phyloP scores from a whole-genome alignment of 2,113 vertebrate genomes.

The Puffinus mauretanicus region DNA sequence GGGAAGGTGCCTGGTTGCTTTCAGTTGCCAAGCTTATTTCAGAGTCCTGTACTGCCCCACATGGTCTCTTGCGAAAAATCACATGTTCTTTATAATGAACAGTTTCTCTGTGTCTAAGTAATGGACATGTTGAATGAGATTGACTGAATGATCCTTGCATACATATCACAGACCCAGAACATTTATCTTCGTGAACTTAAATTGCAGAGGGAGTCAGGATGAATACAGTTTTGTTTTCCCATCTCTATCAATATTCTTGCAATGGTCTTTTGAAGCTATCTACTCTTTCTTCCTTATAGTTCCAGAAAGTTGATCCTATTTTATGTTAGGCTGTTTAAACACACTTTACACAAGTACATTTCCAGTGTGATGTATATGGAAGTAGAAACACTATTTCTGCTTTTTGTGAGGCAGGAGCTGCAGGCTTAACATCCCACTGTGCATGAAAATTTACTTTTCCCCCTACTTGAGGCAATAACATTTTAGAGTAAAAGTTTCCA shows the following conservation, averaged over 20 bases:
- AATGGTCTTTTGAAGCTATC: background rate
- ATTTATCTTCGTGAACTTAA: background rate
- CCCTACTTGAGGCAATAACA: background rate
- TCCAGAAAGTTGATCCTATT: background rate
- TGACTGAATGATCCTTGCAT: background rate
- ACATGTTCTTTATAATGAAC: background rate
- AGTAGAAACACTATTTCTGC: constrained; percentile 19
- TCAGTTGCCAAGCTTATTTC: background rate
- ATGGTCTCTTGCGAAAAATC: background rate
- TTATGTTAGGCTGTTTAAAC: background rate
- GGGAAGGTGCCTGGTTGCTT: background rate
- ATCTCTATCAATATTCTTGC: background rate
- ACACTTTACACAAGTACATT: background rate
- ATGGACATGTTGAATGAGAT: background rate
- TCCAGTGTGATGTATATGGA: background rate
- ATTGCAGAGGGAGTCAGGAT: background rate
- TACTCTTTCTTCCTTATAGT: background rate
- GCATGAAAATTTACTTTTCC: constrained; percentile 36
- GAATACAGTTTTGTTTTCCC: background rate
- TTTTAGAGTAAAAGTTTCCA: constrained; percentile 3
- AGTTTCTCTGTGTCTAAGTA: background rate
- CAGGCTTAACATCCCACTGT: constrained; percentile 24
- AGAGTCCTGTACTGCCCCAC: background rate
- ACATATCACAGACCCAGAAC: background rate
- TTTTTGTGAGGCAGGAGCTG: background rate